Base-by-base conservation (phyloP, 2,888 invertebrate genomes). In the Clitarchus hookeri region DNA sequence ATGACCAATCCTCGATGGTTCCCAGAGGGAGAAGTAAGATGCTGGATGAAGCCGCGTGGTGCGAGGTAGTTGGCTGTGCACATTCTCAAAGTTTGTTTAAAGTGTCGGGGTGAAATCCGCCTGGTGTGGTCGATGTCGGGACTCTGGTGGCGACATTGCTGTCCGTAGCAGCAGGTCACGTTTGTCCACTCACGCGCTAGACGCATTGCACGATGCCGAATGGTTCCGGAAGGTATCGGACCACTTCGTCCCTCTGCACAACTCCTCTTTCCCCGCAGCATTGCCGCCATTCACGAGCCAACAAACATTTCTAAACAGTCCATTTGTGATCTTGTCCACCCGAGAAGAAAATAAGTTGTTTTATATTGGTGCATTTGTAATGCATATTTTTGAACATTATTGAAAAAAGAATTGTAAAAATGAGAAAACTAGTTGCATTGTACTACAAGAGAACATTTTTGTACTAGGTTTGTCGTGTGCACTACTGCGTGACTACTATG, bases 401-500 rank as follows among this genome's bases (percentile, higher is more conserved):
- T 36, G 23, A 84, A 26, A 84, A 84, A 65, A 65, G 77, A 84
- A n/a, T 84, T 27, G 16, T 82, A 82, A 44, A 82, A 83, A 83
- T 83, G 48, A 48, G 83, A 54, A 53, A 84, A 53, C 48, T 48
- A 44, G 44, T 54, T 84, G 84, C 77, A 84, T 36, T 84, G 44
- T 27, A 54, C 27, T 54, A 84, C 44, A 84, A 44, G 44, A 85
- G 83, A 53, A 84, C 48, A 36, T 85, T 87, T 87, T 87, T 87
- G 84, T 86, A 86, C 86, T 83, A 85, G 84, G 77, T 86, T 85
- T 85, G 27, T 86, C 85, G 86, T 86, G 86, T 86, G 87, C 85
- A 86, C 86, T 86, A 86, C 84, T 87, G 86, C 82, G 87, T 85
- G 87, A 86, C 87, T 87, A 87, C 87, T 87, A 83, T 87, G 87